Percentiles rank a stretch among this genome's conserved stretches.
Conservation (phyloP, 2,113 vertebrate species). For the Misgurnus anguillicaudatus region DNA sequence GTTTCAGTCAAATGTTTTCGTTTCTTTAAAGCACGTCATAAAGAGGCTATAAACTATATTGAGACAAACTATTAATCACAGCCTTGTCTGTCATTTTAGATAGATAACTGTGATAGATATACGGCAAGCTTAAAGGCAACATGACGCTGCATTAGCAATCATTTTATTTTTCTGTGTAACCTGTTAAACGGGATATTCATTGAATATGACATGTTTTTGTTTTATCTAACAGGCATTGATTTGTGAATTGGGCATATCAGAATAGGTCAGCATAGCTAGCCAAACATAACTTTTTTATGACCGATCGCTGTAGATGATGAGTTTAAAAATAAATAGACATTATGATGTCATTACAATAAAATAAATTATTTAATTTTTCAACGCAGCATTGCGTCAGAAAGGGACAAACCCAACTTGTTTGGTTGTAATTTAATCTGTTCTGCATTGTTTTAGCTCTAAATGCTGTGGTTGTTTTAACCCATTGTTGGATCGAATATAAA, state of each 20-base stretch:
- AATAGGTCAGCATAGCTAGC: no score
- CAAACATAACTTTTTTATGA: background rate
- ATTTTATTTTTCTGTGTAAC: background rate
- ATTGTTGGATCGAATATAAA: no score
- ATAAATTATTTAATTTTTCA: no score
- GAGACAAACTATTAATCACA: background rate
- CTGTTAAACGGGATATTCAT: background rate
- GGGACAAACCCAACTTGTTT: no score
- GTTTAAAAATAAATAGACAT: no score
- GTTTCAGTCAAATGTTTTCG: slow-evolving; percentile 4
- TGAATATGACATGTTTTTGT: no score
- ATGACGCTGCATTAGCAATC: background rate
- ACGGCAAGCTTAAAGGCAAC: background rate
- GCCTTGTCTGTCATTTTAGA: background rate
- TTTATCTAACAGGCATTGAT: background rate
- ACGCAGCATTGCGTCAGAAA: no score
- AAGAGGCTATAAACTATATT: background rate
- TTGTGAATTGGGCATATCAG: no score
- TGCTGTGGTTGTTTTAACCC: no score
- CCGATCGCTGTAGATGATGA: background rate
- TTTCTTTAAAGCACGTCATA: background rate
- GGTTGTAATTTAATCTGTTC: no score
- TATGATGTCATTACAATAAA: background rate
- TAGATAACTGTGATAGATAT: background rate
- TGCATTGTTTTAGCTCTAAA: no score